Evolutionary conservation across 2,113 vertebrate genomes (phyloP).

Genomic region (Cheirogaleus medius): DNA sequence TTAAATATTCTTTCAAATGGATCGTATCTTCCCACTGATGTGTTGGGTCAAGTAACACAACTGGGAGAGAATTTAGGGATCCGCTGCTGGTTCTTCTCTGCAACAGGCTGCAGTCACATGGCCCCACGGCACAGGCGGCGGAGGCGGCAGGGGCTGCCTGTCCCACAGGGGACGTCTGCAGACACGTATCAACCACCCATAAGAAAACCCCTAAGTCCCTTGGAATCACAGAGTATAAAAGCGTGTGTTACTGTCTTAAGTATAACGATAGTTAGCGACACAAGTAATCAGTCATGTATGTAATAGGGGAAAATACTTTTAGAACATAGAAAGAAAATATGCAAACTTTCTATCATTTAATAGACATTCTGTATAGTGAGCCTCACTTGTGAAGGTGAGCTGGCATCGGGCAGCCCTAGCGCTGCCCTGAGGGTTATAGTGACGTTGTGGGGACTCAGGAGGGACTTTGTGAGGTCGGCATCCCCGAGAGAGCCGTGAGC

Average conservation of each 20-base stretch:
- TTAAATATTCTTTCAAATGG: not conserved
- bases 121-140: rapidly evolving
- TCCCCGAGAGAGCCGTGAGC: rapidly evolving
- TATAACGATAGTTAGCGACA: rapidly evolving
- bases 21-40: not conserved
- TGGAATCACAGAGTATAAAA: not conserved
- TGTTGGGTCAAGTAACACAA: not conserved
- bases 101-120: too few relatives aligned
- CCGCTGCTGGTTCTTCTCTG: rapidly evolving
- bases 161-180: rapidly evolving
- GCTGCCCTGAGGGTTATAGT: rapidly evolving
- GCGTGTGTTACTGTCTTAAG: rapidly evolving
- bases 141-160: too few relatives aligned
- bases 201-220: not conserved
- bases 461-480: not conserved
- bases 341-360: rapidly evolving
- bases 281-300: rapidly evolving
- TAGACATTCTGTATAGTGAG: rapidly evolving
- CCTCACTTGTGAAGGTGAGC: rapidly evolving
- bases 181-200: rapidly evolving
- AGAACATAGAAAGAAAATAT: not conserved
- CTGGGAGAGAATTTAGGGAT: not conserved
- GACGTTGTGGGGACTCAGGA: not conserved
- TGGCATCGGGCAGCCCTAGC: rapidly evolving
- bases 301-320: rapidly evolving